Evolutionary conservation across 2,797 vertebrate species (phyloP), one percentile per base, ranked within the genome.

Genomic region (Channa striata): DNA sequence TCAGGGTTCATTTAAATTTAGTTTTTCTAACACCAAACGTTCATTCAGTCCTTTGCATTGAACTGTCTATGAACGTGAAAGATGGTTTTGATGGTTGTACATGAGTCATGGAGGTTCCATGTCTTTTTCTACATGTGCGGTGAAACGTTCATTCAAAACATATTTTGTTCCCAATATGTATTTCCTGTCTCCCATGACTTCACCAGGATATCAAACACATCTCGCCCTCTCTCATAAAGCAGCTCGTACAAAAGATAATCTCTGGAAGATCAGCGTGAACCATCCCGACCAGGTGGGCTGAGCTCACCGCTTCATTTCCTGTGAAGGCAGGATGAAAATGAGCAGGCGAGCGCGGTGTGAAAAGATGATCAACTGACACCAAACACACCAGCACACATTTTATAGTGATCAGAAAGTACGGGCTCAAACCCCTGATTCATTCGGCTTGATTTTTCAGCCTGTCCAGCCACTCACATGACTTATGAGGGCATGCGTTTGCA

Each of bases 291-390:
- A 12, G 21, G 2, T 33, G n/a, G 49, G 37, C 10, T n/a, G 1
- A 20, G 61, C 52, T 53, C 19, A 4, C 64, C 0, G 5, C 69
- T 82, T 90, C 74, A 91, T 90, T 91, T 91, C 89, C 88, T 82
- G 77, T 68, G 49, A 57, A 68, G 83, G 21, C 44, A 17, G 19
- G 44, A 36, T 34, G 44, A 53, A 19, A 67, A 57, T 10, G 20
- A 50, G 37, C 37, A 8, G 56, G 50, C 34, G 16, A 64, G 46
- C 51, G 23, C 0, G 58, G 23, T 14, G 56, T n/a, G n/a, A n/a
- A n/a, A n/a, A n/a, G n/a, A n/a, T n/a, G n/a, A n/a, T n/a, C n/a
- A n/a, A n/a, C n/a, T n/a, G n/a, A n/a, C n/a, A n/a, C n/a, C n/a
- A n/a, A n/a, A n/a, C n/a, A n/a, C n/a, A n/a, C n/a, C n/a, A 25